phyloP scores from a whole-genome alignment of 2,888 invertebrate species.

The Teleiodes luculella region DNA sequence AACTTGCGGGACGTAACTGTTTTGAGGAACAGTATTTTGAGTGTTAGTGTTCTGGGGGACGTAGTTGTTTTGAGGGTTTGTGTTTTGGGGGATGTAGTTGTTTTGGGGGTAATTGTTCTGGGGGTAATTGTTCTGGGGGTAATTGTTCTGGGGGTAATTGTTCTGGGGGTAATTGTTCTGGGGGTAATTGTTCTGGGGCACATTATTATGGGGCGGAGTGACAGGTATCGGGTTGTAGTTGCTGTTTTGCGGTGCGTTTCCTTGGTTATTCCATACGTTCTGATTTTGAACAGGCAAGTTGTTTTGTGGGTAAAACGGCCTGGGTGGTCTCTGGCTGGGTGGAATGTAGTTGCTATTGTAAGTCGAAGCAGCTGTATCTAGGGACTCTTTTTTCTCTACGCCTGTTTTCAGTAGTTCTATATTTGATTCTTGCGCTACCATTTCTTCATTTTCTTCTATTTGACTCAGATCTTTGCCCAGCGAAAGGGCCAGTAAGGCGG shows the following conservation, averaged over 20 bases:
- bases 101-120: neutral
- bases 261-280: conserved; percentile 3
- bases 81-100: conserved; percentile 1
- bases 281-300: conserved; percentile 13
- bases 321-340: conserved; percentile 34
- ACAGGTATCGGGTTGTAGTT: conserved; percentile 11
- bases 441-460: conserved; percentile 42
- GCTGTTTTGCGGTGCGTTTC: conserved; percentile 21
- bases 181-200: neutral
- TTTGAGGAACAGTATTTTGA: conserved; percentile 31
- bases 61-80: too few relatives aligned
- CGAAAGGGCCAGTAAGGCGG: conserved; percentile 53
- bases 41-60: conserved; percentile 27
- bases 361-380: conserved; percentile 38
- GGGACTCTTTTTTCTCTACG: conserved; percentile 18
- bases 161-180: neutral
- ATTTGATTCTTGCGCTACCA: conserved; percentile 43
- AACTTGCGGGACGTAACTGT: conserved; percentile 28
- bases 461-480: conserved; percentile 28
- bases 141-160: neutral
- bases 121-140: neutral
- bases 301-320: conserved; percentile 30
- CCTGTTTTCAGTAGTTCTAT: conserved; percentile 43
- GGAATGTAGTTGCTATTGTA: conserved; percentile 38
- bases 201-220: conserved; percentile 14